A percentile compares a stretch with the other conserved stretches of the same genome.
Conservation (phyloP, 2,888 invertebrate genomes). For the Nephrotoma guestfalica region DNA sequence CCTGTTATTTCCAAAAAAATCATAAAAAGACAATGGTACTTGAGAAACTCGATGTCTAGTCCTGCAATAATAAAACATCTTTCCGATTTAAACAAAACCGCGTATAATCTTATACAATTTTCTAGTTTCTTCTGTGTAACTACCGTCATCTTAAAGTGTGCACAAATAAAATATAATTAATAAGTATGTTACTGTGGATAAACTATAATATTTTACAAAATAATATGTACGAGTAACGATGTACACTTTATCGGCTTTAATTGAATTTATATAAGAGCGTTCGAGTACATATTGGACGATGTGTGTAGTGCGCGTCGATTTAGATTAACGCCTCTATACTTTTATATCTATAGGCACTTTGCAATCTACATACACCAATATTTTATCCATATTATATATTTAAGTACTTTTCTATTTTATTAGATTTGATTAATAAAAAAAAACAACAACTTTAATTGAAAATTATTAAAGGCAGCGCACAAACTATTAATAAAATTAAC, state of each 20-base stretch:
- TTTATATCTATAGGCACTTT: background rate
- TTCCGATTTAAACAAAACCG: background rate
- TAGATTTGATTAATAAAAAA: background rate
- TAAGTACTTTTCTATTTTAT: background rate
- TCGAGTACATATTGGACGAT: background rate
- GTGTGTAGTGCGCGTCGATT: background rate
- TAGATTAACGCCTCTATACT: background rate
- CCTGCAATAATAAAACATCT: background rate
- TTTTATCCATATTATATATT: background rate
- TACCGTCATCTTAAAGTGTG: background rate
- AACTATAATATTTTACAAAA: background rate
- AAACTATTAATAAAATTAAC: background rate
- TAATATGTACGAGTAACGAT: background rate
- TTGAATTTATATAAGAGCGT: background rate
- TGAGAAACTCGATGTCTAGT: too few species aligned
- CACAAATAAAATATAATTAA: background rate
- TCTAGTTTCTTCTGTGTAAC: background rate
- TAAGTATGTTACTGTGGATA: background rate
- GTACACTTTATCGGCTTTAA: background rate
- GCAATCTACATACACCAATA: background rate
- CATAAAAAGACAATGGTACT: too few species aligned
- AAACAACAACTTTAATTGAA: background rate
- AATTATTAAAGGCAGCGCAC: background rate
- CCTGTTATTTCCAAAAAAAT: too few species aligned
- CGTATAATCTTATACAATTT: background rate